Base-by-base conservation (phyloP, 2,113 vertebrate genomes). In the Cryptotis parvus region DNA sequence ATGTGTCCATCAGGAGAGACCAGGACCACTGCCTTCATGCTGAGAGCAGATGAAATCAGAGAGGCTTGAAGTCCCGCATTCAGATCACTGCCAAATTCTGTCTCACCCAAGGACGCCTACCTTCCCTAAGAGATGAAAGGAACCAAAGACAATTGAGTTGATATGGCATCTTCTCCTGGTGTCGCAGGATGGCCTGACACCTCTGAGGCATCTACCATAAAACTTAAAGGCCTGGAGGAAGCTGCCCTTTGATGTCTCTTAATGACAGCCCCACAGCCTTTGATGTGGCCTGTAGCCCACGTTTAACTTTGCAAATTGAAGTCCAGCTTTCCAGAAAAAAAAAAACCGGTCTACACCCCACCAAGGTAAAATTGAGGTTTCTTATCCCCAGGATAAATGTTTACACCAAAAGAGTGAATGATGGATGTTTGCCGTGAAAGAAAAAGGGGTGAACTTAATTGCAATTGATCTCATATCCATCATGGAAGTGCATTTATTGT, bases 11-110 rank as follows among this genome's bases (percentile, higher is more conserved):
- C 97, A 97, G 98, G 97, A 98, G 95, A 96, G 96, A 98, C 98
- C 97, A 96, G 49, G 97, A 90, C 97, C 96, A 83, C 94, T 95
- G 96, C 97, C 72, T 98, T 98, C 99, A 99, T 99, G 99, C 99
- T 99, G 99, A 97, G 99, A 98, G 97, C 97, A 97, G 97, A 98
- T 99, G 99, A 99, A 99, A 99, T 98, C 96, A 98, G 99, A 99
- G 99, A 99, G 97, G 98, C 98, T 99, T 99, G 99, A 99, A 98
- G 98, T 99, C 98, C 98, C 98, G 96, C 98, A 97, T 98, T 98
- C 98, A 98, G 97, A 98, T 98, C 97, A 97, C 97, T 97, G 96
- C 95, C 96, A 97, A 98, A 97, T 97, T 98, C 97, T 97, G 96
- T 97, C 98, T 97, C 55, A 96, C 98, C 97, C 94, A 90, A 75